phyloP scores from a whole-genome alignment of 2,797 vertebrate species.

The Gallinago stenura region DNA sequence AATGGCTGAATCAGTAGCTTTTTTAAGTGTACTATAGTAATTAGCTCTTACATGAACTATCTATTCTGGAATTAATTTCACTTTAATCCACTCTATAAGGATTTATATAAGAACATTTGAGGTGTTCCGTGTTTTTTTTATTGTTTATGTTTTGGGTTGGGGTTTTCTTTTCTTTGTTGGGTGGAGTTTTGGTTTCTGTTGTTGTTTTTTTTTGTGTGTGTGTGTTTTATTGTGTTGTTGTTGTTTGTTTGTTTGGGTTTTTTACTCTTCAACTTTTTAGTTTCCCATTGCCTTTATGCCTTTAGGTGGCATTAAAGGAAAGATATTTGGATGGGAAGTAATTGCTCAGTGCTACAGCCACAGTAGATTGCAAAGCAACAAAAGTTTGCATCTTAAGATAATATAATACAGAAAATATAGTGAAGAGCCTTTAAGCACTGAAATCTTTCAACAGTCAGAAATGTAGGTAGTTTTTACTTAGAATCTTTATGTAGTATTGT shows the following conservation, averaged over 20 bases:
- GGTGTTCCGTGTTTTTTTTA: fast-evolving
- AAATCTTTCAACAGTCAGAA: not conserved
- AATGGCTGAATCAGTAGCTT: not conserved
- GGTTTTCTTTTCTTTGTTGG: not conserved
- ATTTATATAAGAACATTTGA: not conserved
- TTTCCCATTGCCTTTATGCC: not conserved
- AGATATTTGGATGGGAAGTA: not conserved
- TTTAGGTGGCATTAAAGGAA: not conserved
- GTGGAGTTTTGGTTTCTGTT: not conserved
- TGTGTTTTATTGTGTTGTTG: not conserved
- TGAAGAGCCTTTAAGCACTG: not conserved
- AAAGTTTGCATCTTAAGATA: not conserved
- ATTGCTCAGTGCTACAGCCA: not conserved
- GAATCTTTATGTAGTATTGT: not conserved
- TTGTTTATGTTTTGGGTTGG: not conserved
- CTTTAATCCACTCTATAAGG: not conserved
- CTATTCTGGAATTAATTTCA: not conserved
- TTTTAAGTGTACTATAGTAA: not conserved
- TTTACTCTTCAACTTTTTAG: not conserved
- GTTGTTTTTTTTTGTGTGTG: too few species aligned
- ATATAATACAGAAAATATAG: not conserved
- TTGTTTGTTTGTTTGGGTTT: not conserved
- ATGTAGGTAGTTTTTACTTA: not conserved
- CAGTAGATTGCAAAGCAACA: not conserved
- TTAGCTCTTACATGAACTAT: not conserved